These are phyloP conservation scores for Atherinomorus stipes DNA, from an alignment of 2,113 vertebrate genomes.

Conservation along the genomic window DNA sequence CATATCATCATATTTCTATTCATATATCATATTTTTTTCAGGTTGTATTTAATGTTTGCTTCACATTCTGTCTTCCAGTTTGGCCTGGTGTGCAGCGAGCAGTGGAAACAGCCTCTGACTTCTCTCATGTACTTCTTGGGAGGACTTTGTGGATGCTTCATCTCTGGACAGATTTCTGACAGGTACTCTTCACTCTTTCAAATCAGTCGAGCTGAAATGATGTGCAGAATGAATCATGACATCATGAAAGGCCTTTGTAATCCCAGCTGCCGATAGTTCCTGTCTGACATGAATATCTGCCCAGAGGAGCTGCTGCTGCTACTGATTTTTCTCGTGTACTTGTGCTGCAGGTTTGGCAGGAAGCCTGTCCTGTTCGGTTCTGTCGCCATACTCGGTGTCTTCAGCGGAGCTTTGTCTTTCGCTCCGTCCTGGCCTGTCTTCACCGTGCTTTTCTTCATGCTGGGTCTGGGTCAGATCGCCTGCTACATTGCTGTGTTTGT, in stretches of 20 bases:
- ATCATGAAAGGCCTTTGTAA: too few species aligned
- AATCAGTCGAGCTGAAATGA: neutral
- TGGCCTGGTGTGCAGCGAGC: slow-evolving; percentile 59
- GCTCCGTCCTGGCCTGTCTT: slow-evolving; percentile 57
- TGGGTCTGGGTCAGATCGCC: slow-evolving; percentile 54
- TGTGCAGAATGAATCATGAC: too few species aligned
- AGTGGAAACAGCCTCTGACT: slow-evolving; percentile 65
- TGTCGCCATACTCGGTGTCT: slow-evolving; percentile 24
- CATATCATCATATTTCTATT: too few species aligned
- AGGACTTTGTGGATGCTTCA: slow-evolving; percentile 46
- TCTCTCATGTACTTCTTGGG: slow-evolving; percentile 63
- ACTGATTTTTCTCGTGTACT: neutral
- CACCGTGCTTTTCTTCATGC: slow-evolving; percentile 47
- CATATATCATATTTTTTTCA: too few species aligned
- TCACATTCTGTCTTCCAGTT: slow-evolving; percentile 48
- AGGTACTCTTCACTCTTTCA: slow-evolving; percentile 31
- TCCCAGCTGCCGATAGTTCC: neutral
- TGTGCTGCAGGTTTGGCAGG: slow-evolving; percentile 57
- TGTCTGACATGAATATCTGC: neutral
- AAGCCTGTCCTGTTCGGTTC: slow-evolving; percentile 55
- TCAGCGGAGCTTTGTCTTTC: slow-evolving; percentile 28
- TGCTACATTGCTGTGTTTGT: slow-evolving; percentile 51
- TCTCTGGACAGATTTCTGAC: slow-evolving; percentile 67
- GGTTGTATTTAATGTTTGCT: neutral
- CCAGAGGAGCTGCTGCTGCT: neutral